A percentile compares a stretch with the other conserved stretches of the same genome.
Evolutionary conservation across 2,888 invertebrate genomes (phyloP).

Genomic region (Hypomecis punctinalis): DNA sequence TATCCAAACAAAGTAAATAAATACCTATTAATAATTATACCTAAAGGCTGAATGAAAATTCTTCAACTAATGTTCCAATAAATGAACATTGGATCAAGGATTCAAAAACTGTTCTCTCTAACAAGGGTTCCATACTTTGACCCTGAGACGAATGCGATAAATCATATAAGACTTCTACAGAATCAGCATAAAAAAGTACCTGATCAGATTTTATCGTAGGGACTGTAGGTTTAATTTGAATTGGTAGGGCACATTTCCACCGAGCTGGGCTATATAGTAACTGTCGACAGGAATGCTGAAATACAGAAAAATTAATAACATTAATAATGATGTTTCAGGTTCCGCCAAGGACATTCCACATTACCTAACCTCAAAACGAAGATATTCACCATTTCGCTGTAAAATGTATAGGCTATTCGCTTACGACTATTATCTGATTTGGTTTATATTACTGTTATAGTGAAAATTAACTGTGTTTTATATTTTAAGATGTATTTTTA

Average conservation of each 20-base stretch:
- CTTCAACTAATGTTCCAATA: no score
- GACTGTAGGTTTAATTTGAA: slow-evolving; percentile 67
- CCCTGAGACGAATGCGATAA: no score
- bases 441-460: slow-evolving; percentile 17
- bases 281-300: slow-evolving; percentile 80
- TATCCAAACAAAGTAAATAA: no score
- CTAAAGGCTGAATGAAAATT: no score
- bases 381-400: slow-evolving; percentile 60
- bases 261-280: slow-evolving; percentile 74
- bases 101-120: no score
- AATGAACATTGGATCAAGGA: no score
- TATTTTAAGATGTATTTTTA: slow-evolving; percentile 51
- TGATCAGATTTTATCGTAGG: slow-evolving; percentile 67
- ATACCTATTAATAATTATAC: no score
- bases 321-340: slow-evolving; percentile 33
- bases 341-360: slow-evolving; percentile 58
- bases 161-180: no score
- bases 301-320: slow-evolving; percentile 48
- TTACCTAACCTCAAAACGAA: slow-evolving; percentile 62
- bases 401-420: slow-evolving; percentile 37
- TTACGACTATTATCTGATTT: slow-evolving; percentile 13
- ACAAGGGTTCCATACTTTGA: no score
- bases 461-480: slow-evolving; percentile 28
- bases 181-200: slow-evolving; percentile 49
- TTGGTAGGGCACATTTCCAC: slow-evolving; percentile 75